Percentiles rank a stretch among this genome's conserved stretches.
Conservation (phyloP, 64 coral and sea anemone genomes). For the Dendronephthya gigantea region DNA sequence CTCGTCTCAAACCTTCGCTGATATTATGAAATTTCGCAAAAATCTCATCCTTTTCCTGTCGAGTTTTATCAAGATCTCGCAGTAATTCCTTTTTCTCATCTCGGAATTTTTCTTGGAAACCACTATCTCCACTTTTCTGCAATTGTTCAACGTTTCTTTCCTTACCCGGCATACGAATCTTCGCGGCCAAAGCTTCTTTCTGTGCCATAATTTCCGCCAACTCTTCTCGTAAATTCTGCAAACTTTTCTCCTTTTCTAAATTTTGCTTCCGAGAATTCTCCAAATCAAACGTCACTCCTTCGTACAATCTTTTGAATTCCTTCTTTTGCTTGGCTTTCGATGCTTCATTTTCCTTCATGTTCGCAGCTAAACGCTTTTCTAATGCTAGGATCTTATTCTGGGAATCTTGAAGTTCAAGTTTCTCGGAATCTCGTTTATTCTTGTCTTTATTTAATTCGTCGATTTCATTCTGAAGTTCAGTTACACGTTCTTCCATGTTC, state of each 20-base stretch:
- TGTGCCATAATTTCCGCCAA: neutral
- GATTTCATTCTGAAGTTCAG: neutral
- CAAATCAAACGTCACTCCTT: neutral
- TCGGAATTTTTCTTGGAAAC: neutral
- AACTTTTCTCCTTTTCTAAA: conserved; percentile 10
- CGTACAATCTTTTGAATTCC: neutral
- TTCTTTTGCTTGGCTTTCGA: neutral
- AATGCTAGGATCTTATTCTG: neutral
- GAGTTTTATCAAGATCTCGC: neutral
- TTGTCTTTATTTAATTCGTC: neutral
- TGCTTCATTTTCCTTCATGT: neutral
- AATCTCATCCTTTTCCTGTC: neutral
- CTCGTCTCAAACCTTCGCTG: conserved; percentile 8
- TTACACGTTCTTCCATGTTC: neutral
- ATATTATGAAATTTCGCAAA: conserved; percentile 6
- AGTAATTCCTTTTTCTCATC: neutral
- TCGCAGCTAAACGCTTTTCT: neutral
- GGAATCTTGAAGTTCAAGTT: neutral
- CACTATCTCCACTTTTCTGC: neutral
- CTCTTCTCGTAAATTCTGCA: conserved; percentile 2
- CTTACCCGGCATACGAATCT: neutral
- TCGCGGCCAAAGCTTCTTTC: neutral
- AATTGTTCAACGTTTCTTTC: neutral
- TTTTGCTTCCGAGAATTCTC: conserved; percentile 7
- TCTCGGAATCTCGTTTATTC: neutral